These are phyloP conservation scores for Hiodon tergisus DNA, from an alignment of 2,113 vertebrate species.

Conservation along the genomic window DNA sequence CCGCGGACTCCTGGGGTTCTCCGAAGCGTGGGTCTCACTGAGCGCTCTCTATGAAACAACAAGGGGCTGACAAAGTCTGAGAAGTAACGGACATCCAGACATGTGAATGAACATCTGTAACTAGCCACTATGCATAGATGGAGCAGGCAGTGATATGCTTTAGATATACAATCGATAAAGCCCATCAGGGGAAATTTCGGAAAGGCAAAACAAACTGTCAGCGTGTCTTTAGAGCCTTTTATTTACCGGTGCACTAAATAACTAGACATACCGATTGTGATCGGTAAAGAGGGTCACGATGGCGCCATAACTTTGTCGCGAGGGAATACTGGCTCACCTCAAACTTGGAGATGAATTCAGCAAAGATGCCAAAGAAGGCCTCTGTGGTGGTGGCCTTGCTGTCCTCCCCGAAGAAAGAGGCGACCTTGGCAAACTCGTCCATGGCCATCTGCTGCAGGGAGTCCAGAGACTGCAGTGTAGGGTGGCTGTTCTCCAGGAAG, in stretches of 20 bases:
- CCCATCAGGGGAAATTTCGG: too few relatives aligned
- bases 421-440: slow-evolving; percentile 83
- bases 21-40: slow-evolving; percentile 74
- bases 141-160: too few relatives aligned
- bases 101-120: not conserved
- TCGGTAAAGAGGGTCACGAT: too few relatives aligned
- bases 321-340: slow-evolving; percentile 68
- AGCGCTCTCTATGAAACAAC: slow-evolving; percentile 76
- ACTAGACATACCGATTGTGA: too few relatives aligned
- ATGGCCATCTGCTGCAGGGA: slow-evolving; percentile 83
- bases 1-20: slow-evolving; percentile 76
- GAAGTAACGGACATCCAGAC: not conserved
- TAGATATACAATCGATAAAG: too few relatives aligned
- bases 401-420: slow-evolving; percentile 91
- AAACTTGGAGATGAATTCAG: slow-evolving; percentile 92
- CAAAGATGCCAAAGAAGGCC: slow-evolving; percentile 91
- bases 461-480: slow-evolving; percentile 77
- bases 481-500: slow-evolving; percentile 89
- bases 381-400: slow-evolving; percentile 83
- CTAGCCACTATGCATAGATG: too few relatives aligned
- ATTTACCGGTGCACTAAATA: too few relatives aligned
- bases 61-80: not conserved
- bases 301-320: not conserved
- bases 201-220: too few relatives aligned
- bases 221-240: too few relatives aligned